phyloP scores from a whole-genome alignment of 2,797 vertebrate genomes.

The Sebastes elongatus region DNA sequence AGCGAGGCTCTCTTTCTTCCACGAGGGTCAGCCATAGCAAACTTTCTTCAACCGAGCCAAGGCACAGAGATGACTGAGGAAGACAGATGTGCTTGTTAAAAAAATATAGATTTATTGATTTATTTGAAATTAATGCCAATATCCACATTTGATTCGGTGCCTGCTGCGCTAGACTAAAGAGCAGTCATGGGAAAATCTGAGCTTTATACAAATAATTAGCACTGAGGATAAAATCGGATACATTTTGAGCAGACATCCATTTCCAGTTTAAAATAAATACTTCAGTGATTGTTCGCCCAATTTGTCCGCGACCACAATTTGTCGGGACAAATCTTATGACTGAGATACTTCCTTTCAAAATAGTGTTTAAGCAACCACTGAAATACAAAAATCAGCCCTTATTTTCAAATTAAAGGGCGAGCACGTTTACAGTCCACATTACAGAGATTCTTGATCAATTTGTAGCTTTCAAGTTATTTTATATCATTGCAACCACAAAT shows the following conservation, averaged over 20 bases:
- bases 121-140: constrained; percentile 45
- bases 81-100: constrained; percentile 46
- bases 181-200: constrained; percentile 52
- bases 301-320: constrained; percentile 71
- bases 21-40: constrained; percentile 35
- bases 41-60: constrained; percentile 7
- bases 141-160: constrained; percentile 36
- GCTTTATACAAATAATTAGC: constrained; percentile 58
- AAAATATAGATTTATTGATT: constrained; percentile 28
- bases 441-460: constrained; percentile 73
- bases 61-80: constrained; percentile 25
- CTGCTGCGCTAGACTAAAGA: constrained; percentile 1
- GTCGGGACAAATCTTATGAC: constrained; percentile 74
- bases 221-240: constrained; percentile 51
- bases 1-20: constrained; percentile 16
- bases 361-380: constrained; percentile 75
- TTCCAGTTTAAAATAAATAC: constrained; percentile 50
- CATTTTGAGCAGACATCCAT: constrained; percentile 56
- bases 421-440: constrained; percentile 61
- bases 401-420: constrained; percentile 74
- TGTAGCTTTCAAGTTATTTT: constrained; percentile 67
- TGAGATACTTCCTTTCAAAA: constrained; percentile 79
- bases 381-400: constrained; percentile 71
- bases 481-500: constrained; percentile 69
- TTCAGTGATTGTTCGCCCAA: constrained; percentile 62